Evolutionary conservation across 2,113 vertebrate genomes (phyloP).

Genomic region (Castor canadensis): DNA sequence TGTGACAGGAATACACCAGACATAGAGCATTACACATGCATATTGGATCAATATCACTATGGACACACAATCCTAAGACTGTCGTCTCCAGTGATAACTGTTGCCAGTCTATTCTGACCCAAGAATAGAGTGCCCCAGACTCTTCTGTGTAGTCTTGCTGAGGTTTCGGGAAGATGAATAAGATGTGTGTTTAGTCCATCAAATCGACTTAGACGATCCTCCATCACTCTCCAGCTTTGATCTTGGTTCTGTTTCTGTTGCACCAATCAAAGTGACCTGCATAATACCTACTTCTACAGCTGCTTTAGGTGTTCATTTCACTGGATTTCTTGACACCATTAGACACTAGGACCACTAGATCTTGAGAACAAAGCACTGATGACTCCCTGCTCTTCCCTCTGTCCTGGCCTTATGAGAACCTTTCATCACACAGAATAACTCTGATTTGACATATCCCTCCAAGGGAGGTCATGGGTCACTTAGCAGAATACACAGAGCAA

Average conservation of each 20-base stretch:
- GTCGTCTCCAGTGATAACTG: background rate
- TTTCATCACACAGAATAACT: background rate
- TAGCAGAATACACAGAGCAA: background rate
- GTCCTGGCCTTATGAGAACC: background rate
- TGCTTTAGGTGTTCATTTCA: background rate
- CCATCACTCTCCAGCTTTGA: background rate
- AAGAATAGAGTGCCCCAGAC: background rate
- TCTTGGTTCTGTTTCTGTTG: slow-evolving; percentile 34
- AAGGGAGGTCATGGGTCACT: background rate
- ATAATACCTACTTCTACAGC: background rate
- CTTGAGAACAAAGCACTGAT: background rate
- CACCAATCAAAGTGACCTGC: background rate
- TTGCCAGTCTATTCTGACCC: background rate
- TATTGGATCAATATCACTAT: background rate
- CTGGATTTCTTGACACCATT: background rate
- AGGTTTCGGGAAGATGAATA: background rate
- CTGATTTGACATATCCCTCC: background rate
- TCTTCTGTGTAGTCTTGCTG: background rate
- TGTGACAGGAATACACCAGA: background rate
- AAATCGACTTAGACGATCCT: background rate
- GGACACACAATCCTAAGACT: background rate
- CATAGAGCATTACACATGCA: background rate
- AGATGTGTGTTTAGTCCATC: background rate
- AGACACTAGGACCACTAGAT: background rate
- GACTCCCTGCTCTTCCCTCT: background rate